Evolutionary conservation across 92 coral and sea anemone species (phyloP), one percentile per base, ranked within the genome.

Genomic region (Meandrina meandrites): DNA sequence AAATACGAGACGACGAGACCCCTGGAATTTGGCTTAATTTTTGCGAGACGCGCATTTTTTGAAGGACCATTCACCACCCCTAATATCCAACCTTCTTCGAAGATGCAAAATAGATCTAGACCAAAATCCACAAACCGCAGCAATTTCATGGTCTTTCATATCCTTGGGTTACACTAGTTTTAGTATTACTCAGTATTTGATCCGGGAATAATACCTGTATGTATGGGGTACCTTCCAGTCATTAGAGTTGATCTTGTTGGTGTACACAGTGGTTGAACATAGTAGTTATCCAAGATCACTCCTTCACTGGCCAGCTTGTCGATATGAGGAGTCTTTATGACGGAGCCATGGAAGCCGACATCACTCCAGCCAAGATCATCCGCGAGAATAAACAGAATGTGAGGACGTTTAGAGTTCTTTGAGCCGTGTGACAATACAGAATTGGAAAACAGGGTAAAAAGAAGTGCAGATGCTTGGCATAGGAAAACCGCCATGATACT

Each of bases 161-260:
- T n/a, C n/a, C n/a, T n/a, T n/a, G n/a, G n/a, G n/a, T n/a, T n/a
- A n/a, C n/a, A n/a, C n/a, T n/a, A n/a, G n/a, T n/a, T n/a, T n/a
- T n/a, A n/a, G n/a, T n/a, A n/a, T n/a, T n/a, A n/a, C n/a, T 28
- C 6, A 40, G 34, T 24, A 73, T 73, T 5, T 12, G 40, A 54
- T 11, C 18, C n/a, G n/a, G 7, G 47, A 28, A 1, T 51, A 56
- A 1, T 81, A 93, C 98, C 98, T 78, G 94, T 86, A 75, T 94
- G 98, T 10, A 96, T 96, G 15, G 97, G 96, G 82, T 96, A 96
- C 22, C 90, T 83, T 18, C 98, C 98, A 8, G 97, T 92, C 76
- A 96, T 89, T 37, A 94, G 93, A 53, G 96, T 93, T 60, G 92
- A 90, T 47, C 98, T 84, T 2, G 98, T 89, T 17, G 98, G 98